Evolutionary conservation across 1,140 invertebrate genomes (phyloP).

Genomic region (Aricia agestis): DNA sequence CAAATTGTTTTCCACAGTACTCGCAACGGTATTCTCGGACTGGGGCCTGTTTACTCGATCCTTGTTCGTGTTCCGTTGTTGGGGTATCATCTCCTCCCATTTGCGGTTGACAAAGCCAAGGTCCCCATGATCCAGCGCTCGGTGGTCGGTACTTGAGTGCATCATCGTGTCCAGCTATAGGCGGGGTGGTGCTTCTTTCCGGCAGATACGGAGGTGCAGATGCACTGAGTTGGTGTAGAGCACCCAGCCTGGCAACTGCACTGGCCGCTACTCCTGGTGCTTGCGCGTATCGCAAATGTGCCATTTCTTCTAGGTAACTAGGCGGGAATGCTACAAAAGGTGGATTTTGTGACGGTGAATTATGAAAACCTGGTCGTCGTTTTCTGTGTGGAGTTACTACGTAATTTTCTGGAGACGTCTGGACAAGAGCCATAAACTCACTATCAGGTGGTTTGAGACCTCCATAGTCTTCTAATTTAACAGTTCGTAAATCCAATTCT

Average conservation of each 20-base stretch:
- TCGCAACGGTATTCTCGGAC: slow-evolving; percentile 89
- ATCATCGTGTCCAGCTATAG: slow-evolving; percentile 76
- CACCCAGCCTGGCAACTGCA: slow-evolving; percentile 56
- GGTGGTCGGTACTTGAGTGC: slow-evolving; percentile 82
- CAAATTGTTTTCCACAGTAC: slow-evolving; percentile 92
- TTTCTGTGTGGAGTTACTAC: slow-evolving; percentile 90
- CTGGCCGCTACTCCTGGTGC: slow-evolving; percentile 63
- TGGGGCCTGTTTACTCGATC: slow-evolving; percentile 77
- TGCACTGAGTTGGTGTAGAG: slow-evolving; percentile 80
- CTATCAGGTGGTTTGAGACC: slow-evolving; percentile 79
- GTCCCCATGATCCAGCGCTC: slow-evolving; percentile 83
- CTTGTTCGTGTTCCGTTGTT: slow-evolving; percentile 74
- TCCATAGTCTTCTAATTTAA: slow-evolving; percentile 78
- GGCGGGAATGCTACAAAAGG: slow-evolving; percentile 88
- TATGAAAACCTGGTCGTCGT: slow-evolving; percentile 88
- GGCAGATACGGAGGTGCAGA: slow-evolving; percentile 83
- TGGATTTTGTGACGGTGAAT: slow-evolving; percentile 88
- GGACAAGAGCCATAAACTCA: slow-evolving; percentile 79
- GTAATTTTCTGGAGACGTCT: slow-evolving; percentile 83
- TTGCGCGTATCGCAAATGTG: slow-evolving; percentile 68
- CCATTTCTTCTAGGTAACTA: slow-evolving; percentile 81
- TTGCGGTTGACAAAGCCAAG: slow-evolving; percentile 82
- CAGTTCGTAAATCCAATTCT: slow-evolving; percentile 76
- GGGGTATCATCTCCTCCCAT: slow-evolving; percentile 78
- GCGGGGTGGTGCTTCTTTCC: slow-evolving; percentile 77